Conservation (phyloP, 2,113 vertebrate genomes). For the Diadophis punctatus region DNA sequence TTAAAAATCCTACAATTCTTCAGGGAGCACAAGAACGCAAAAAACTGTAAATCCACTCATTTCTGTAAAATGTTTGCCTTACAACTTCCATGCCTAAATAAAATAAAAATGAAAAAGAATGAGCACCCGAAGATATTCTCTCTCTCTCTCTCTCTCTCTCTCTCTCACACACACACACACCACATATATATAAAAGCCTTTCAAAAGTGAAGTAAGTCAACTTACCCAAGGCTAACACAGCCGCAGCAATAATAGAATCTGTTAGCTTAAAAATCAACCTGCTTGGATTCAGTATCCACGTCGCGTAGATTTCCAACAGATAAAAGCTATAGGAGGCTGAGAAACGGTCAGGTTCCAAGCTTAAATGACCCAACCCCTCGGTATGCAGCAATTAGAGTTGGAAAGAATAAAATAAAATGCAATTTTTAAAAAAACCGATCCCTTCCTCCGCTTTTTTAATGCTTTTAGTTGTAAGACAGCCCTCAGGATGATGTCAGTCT, state of each 20-base stretch:
- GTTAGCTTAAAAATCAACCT: neutral
- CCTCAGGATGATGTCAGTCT: slow-evolving; percentile 14
- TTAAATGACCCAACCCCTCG: neutral
- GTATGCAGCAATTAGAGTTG: neutral
- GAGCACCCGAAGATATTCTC: neutral
- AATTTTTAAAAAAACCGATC: too few species aligned
- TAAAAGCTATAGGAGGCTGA: too few species aligned
- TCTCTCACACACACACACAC: too few species aligned
- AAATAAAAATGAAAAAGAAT: neutral
- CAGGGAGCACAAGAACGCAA: neutral
- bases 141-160: too few species aligned
- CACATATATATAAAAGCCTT: too few species aligned
- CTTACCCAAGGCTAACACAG: slow-evolving; percentile 43
- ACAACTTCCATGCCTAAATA: slow-evolving; percentile 1
- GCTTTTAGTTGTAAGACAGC: neutral
- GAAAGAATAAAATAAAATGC: neutral
- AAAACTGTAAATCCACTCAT: neutral
- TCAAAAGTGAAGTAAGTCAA: slow-evolving; percentile 23
- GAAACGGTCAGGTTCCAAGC: neutral
- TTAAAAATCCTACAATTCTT: slow-evolving; percentile 34
- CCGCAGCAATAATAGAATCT: neutral
- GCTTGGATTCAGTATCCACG: neutral
- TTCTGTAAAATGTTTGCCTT: neutral
- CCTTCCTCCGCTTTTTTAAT: neutral
- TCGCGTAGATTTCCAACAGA: neutral